Conservation (phyloP, 2,113 vertebrate species). For the Cyprinus carpio region DNA sequence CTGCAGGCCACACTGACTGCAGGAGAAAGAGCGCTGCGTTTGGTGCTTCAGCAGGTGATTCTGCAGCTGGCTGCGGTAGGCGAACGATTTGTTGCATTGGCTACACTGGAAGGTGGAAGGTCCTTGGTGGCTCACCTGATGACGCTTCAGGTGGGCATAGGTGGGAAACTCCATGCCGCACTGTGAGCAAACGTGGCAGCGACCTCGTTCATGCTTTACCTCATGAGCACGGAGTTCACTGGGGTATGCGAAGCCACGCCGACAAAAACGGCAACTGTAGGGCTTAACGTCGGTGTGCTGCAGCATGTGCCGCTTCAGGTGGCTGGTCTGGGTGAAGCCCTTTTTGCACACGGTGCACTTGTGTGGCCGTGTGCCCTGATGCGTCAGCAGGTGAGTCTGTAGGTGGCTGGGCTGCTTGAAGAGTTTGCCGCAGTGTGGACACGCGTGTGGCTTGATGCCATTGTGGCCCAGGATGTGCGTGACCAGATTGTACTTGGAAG, state of each 20-base stretch:
- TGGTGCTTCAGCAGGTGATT: no score
- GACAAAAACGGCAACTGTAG: slow-evolving; percentile 96
- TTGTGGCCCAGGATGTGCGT: slow-evolving; percentile 98
- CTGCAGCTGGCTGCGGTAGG: no score
- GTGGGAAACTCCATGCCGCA: no score
- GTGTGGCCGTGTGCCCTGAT: slow-evolving; percentile 94
- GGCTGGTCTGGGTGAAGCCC: slow-evolving; percentile 98
- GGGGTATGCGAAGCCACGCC: slow-evolving; percentile 94
- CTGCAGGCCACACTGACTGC: no score
- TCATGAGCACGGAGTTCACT: slow-evolving; percentile 97
- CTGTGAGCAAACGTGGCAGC: no score
- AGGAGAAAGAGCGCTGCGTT: no score
- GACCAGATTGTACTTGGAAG: slow-evolving; percentile 98
- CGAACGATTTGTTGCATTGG: no score
- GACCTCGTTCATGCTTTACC: slow-evolving; percentile 86
- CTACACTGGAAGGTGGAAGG: no score
- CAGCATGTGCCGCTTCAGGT: slow-evolving; percentile 98
- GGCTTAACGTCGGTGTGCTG: slow-evolving; percentile 94
- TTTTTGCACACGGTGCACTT: slow-evolving; percentile 95
- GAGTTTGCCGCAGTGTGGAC: slow-evolving; percentile 93
- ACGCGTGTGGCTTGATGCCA: slow-evolving; percentile 95
- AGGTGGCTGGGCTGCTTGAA: slow-evolving; percentile 98
- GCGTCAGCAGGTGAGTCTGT: slow-evolving; percentile 95
- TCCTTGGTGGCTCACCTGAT: no score
- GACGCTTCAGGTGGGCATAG: no score